phyloP scores from a whole-genome alignment of 2,113 vertebrate species.

The Anoura caudifer region DNA sequence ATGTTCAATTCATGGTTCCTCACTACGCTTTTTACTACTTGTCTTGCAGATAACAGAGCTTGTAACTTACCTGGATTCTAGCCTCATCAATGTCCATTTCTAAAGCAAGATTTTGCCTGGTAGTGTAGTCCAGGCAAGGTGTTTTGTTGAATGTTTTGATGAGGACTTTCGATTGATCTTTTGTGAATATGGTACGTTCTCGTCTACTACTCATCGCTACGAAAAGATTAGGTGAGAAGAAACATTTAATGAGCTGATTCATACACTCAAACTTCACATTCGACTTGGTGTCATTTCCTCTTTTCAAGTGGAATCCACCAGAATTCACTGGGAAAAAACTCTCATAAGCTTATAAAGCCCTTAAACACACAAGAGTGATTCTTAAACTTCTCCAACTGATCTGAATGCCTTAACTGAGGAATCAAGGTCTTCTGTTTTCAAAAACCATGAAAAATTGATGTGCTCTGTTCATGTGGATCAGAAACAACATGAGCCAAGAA shows the following conservation, averaged over 20 bases:
- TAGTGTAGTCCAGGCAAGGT: neutral
- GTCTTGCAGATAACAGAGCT: neutral
- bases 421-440: neutral
- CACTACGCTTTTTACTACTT: neutral
- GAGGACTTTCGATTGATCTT: neutral
- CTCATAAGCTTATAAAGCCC: neutral
- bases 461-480: neutral
- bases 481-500: neutral
- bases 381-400: neutral
- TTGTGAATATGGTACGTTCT: neutral
- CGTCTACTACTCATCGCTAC: neutral
- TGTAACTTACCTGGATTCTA: constrained; percentile 7
- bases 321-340: neutral
- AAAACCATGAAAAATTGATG: neutral
- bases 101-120: neutral
- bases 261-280: neutral
- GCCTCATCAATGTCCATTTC: neutral
- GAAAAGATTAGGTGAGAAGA: neutral
- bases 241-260: neutral
- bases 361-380: neutral
- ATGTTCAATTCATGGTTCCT: neutral
- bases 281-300: neutral
- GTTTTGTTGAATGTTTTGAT: neutral
- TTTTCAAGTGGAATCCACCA: neutral
- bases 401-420: neutral